These are phyloP conservation scores for Phyllotis vaccarum DNA, from an alignment of 2,797 vertebrate genomes.

Conservation along the genomic window DNA sequence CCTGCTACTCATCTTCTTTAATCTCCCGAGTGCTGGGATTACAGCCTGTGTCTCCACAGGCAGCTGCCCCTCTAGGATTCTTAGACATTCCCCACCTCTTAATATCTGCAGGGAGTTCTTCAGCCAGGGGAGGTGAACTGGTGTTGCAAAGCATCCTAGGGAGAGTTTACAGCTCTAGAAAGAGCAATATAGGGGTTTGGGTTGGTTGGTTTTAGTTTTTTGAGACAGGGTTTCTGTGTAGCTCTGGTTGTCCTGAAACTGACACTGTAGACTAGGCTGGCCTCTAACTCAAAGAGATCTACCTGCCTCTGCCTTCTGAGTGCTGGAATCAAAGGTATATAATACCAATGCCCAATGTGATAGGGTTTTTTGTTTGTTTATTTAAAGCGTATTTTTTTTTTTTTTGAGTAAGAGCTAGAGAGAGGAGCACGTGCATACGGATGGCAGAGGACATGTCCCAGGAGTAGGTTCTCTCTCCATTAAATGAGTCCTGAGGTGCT, in stretches of 20 bases:
- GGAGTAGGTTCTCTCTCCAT: background rate
- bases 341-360: too few relatives aligned
- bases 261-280: too few relatives aligned
- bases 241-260: too few relatives aligned
- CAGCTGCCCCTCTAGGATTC: background rate
- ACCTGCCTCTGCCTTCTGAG: too few relatives aligned
- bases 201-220: background rate
- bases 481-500: background rate
- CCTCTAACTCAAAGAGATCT: too few relatives aligned
- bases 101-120: background rate
- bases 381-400: background rate
- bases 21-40: background rate
- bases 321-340: too few relatives aligned
- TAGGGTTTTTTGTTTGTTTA: background rate
- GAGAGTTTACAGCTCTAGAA: background rate
- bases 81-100: background rate
- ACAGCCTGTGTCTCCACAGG: background rate
- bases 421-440: too few relatives aligned
- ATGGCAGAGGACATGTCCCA: background rate
- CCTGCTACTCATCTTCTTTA: background rate
- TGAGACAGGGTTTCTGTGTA: too few relatives aligned
- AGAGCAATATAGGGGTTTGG: background rate
- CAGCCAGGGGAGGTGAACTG: background rate
- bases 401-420: background rate
- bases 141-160: background rate